phyloP scores from a whole-genome alignment of 2,113 vertebrate genomes.

The Albula glossodonta region DNA sequence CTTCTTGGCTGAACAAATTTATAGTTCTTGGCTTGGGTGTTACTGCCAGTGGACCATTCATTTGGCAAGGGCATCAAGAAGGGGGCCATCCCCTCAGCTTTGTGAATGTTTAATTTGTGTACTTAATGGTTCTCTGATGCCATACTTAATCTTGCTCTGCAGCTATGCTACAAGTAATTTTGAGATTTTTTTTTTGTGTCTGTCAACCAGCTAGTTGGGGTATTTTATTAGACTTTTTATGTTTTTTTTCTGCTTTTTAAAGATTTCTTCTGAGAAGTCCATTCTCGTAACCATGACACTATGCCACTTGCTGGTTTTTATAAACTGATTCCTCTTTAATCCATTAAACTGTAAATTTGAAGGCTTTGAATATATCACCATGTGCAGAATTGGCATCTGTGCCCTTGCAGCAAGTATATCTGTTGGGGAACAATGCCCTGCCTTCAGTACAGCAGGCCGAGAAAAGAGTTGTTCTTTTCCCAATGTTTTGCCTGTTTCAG shows the following conservation, averaged over 20 bases:
- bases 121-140: background rate
- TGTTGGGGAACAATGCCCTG: background rate
- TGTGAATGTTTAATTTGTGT: conserved; percentile 20
- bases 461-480: background rate
- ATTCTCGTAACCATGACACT: background rate
- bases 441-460: background rate
- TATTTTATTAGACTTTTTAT: background rate
- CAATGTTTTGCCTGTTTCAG: background rate
- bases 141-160: conserved; percentile 2
- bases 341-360: background rate
- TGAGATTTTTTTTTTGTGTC: background rate
- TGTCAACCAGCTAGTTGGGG: background rate
- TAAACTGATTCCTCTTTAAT: conserved; percentile 20
- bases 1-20: background rate
- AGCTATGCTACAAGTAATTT: background rate
- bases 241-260: too few relatives aligned
- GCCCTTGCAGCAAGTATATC: background rate
- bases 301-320: conserved; percentile 1
- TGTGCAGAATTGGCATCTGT: background rate
- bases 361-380: background rate
- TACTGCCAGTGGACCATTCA: background rate
- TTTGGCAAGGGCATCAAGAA: background rate
- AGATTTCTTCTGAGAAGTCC: background rate
- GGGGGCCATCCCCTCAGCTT: background rate
- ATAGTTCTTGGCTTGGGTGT: background rate